A percentile compares a stretch with the other conserved stretches of the same genome.
Conservation (phyloP, 1,140 invertebrate genomes). For the Parasteatoda tepidariorum region DNA sequence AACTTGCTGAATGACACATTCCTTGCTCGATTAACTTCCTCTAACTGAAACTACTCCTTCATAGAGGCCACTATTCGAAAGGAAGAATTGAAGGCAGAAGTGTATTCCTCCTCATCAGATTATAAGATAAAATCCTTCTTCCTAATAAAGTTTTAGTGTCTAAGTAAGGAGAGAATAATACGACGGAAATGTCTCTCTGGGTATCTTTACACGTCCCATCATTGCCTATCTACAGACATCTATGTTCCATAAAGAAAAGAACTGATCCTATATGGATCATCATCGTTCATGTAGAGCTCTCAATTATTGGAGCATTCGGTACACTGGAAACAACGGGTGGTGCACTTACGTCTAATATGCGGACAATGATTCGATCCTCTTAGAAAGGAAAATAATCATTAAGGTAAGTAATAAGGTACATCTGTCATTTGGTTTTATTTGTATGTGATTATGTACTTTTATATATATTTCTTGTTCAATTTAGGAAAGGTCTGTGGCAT, state of each 20-base stretch:
- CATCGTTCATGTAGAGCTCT: neutral
- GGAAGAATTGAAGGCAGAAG: no score
- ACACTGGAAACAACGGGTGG: neutral
- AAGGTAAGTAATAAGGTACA: no score
- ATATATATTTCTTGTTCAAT: no score
- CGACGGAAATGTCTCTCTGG: neutral
- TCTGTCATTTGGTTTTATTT: no score
- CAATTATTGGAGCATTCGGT: neutral
- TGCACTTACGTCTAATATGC: neutral
- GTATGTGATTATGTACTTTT: no score
- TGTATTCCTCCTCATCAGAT: neutral
- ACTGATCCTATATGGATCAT: neutral
- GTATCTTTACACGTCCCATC: neutral
- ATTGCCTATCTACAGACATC: neutral
- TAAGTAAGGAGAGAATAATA: neutral
- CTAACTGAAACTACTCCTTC: no score
- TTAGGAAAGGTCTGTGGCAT: no score
- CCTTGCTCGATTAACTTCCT: no score
- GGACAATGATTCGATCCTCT: neutral
- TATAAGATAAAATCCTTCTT: neutral
- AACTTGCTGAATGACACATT: no score
- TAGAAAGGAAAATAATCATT: neutral
- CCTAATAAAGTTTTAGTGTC: neutral
- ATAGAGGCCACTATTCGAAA: no score
- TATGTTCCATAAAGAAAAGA: neutral